Base-by-base conservation (phyloP, 2,888 invertebrate genomes). In the Clanis bilineata region DNA sequence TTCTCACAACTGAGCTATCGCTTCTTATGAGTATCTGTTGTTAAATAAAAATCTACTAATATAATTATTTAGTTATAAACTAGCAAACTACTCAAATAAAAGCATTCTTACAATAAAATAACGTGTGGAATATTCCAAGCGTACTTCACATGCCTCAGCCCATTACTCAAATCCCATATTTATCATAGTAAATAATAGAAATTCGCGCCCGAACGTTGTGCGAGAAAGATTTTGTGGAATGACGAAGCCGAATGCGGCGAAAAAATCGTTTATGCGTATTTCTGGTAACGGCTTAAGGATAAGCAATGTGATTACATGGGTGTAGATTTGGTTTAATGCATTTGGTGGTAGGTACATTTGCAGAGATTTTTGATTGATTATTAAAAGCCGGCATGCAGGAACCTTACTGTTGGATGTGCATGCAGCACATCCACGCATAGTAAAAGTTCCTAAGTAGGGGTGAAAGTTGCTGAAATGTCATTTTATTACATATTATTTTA, bases 221-320 rank as follows among this genome's bases (percentile, higher is more conserved):
- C 21, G 57, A 23, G 45, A 57, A 45, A 45, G 57, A 44, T 57
- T 57, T 45, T 22, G 23, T 10, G 15, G 23, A 10, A 38, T 57
- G 57, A 57, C 45, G 22, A 36, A n/a, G 44, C 57, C 12, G 32
- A 45, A 36, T 38, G 36, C 7, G 21, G 36, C 32, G 45, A 32
- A 22, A 15, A 18, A 36, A 36, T n/a, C 15, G 22, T n/a, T 22
- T 25, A 44, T 57, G 12, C 57, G 1, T 43, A 32, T 21, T 36
- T 44, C n/a, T 28, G n/a, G 45, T 15, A 45, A 45, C 23, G 23
- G 57, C 45, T 57, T 45, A 38, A 1, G 9, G 10, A 56, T 45
- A 28, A 22, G 22, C 36, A 45, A 23, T n/a, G 25, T n/a, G 45
- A 45, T 45, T 45, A 45, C 12, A 6, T 1, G 25, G 23, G 23